phyloP scores from a whole-genome alignment of 2,113 vertebrate genomes.

The Columba livia region DNA sequence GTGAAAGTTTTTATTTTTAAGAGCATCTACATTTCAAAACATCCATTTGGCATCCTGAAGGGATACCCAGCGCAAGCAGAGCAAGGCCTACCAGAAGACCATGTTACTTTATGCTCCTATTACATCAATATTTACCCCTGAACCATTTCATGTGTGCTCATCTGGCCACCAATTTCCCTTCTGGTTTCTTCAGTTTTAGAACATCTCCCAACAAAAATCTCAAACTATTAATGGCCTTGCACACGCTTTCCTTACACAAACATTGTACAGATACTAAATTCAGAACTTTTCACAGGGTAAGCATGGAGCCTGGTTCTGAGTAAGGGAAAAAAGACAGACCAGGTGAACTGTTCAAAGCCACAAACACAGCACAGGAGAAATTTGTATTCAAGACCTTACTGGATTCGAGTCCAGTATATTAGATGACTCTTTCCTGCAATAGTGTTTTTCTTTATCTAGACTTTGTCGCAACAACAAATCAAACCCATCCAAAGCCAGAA shows the following conservation, averaged over 20 bases:
- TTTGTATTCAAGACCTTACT: background rate
- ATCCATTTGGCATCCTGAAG: background rate
- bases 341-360: background rate
- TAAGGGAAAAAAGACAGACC: background rate
- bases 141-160: fast-evolving
- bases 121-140: background rate
- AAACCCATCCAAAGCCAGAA: background rate
- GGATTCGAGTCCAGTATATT: background rate
- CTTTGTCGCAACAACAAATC: constrained; percentile 40
- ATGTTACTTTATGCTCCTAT: background rate
- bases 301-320: background rate
- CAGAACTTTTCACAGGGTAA: background rate
- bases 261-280: fast-evolving
- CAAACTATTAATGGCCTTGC: background rate
- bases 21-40: background rate
- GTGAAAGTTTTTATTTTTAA: background rate
- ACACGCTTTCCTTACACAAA: background rate
- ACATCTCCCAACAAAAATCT: background rate
- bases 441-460: constrained; percentile 6
- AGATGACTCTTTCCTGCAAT: background rate
- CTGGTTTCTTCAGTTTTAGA: background rate
- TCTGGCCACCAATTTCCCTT: background rate
- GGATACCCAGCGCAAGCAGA: background rate
- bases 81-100: background rate
- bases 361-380: background rate